phyloP scores from a whole-genome alignment of 2,888 invertebrate genomes.

The Eupithecia exiguata region DNA sequence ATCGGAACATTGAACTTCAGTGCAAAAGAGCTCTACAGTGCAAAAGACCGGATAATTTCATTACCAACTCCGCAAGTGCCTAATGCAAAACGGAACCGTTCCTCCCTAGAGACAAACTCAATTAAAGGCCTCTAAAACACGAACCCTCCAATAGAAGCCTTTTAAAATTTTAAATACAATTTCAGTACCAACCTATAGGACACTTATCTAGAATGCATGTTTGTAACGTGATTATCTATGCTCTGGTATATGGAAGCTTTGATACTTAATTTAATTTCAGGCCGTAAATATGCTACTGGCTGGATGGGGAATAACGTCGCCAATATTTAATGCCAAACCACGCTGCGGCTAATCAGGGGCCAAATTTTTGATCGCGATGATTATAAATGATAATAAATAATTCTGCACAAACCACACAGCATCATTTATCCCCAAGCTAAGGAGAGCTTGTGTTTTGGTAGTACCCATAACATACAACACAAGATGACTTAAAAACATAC shows the following conservation, averaged over 20 bases:
- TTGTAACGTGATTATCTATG: conserved; percentile 29
- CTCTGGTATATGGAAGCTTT: conserved; percentile 24
- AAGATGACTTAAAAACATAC: too few relatives aligned
- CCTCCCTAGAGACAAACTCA: conserved; percentile 80
- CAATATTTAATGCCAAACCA: conserved; percentile 11
- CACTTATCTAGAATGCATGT: conserved; percentile 16
- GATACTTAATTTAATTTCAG: conserved; percentile 18
- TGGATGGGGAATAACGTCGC: background rate
- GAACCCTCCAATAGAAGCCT: conserved; percentile 71
- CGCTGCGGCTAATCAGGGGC: background rate
- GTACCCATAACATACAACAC: too few relatives aligned
- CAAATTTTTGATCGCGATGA: background rate
- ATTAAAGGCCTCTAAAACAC: conserved; percentile 79
- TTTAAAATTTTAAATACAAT: conserved; percentile 77
- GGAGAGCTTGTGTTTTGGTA: too few relatives aligned
- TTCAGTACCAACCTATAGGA: conserved; percentile 49
- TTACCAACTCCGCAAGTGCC: conserved; percentile 70
- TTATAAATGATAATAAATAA: too few relatives aligned
- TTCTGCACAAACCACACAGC: too few relatives aligned
- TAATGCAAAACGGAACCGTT: conserved; percentile 78
- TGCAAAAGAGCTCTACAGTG: conserved; percentile 51
- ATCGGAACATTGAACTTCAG: conserved; percentile 34
- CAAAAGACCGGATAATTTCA: conserved; percentile 73
- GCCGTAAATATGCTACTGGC: background rate
- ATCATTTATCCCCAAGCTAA: too few relatives aligned